Evolutionary conservation across 64 coral and sea anemone genomes (phyloP).

Genomic region (Orbicella faveolata): DNA sequence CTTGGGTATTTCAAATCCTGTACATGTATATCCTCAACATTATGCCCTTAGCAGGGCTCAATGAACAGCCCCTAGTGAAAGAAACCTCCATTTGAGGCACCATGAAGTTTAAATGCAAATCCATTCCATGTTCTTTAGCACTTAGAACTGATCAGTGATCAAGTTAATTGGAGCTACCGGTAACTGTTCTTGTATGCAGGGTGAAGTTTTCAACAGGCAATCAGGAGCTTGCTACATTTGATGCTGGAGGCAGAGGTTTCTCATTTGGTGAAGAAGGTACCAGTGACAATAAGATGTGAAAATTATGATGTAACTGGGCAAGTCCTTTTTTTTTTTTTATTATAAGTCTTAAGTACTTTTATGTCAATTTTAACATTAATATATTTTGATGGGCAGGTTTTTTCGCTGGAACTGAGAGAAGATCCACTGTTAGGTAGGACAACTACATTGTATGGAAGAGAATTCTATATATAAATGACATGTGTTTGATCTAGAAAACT

Average conservation of each 20-base stretch:
- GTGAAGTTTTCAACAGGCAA: conserved; percentile 60
- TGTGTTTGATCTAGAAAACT: too few relatives aligned
- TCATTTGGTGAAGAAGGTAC: conserved; percentile 92
- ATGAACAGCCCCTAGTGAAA: too few relatives aligned
- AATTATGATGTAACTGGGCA: neutral
- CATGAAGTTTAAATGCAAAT: too few relatives aligned
- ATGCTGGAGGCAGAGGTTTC: conserved; percentile 76
- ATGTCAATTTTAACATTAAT: too few relatives aligned
- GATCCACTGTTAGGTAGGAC: conserved; percentile 73
- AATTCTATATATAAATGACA: too few relatives aligned
- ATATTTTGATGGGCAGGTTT: conserved; percentile 41
- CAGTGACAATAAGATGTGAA: neutral
- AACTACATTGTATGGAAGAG: too few relatives aligned
- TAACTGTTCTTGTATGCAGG: conserved; percentile 17
- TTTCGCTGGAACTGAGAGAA: conserved; percentile 69
- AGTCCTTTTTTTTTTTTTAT: neutral
- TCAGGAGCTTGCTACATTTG: conserved; percentile 71
- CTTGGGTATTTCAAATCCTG: too few relatives aligned
- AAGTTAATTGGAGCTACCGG: neutral
- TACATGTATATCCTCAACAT: too few relatives aligned
- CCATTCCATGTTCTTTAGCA: too few relatives aligned
- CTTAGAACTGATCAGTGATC: neutral
- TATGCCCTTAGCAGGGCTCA: too few relatives aligned
- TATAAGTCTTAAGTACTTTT: too few relatives aligned
- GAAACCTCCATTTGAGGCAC: too few relatives aligned